phyloP scores from a whole-genome alignment of 2,113 vertebrate species.

The Willisornis vidua region DNA sequence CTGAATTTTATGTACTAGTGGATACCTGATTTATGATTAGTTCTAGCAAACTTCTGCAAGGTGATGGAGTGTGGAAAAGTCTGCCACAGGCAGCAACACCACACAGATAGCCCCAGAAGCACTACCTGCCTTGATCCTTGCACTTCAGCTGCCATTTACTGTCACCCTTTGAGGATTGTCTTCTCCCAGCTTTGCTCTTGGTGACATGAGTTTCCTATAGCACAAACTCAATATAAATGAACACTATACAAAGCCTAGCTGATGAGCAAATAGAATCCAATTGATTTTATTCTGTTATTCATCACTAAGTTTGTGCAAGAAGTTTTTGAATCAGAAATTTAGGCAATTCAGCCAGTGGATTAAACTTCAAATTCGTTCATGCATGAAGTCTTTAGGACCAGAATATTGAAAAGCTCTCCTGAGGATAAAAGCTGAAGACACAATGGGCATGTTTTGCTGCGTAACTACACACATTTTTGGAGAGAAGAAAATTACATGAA shows the following conservation, averaged over 20 bases:
- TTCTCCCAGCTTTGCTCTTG: neutral
- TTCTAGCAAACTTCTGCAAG: neutral
- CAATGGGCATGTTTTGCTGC: neutral
- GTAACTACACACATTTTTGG: accelerated
- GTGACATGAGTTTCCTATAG: neutral
- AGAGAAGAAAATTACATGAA: neutral
- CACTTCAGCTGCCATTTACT: neutral
- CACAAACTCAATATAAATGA: neutral
- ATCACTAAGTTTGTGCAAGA: neutral
- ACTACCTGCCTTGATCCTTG: neutral
- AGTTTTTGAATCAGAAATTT: neutral
- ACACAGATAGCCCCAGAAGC: neutral
- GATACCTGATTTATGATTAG: neutral
- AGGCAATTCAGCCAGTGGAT: neutral
- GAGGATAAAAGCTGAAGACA: neutral
- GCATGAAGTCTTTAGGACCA: neutral
- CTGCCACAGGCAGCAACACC: neutral
- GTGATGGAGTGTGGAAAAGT: neutral
- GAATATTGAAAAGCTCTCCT: neutral
- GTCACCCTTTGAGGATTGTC: neutral
- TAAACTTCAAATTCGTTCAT: neutral
- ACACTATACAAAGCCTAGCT: neutral
- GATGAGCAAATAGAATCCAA: neutral
- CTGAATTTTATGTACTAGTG: neutral
- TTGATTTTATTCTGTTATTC: neutral